A percentile compares a stretch with the other conserved stretches of the same genome.
These are phyloP conservation scores for Acronicta psi DNA, from an alignment of 2,888 invertebrate species.

Conservation along the genomic window DNA sequence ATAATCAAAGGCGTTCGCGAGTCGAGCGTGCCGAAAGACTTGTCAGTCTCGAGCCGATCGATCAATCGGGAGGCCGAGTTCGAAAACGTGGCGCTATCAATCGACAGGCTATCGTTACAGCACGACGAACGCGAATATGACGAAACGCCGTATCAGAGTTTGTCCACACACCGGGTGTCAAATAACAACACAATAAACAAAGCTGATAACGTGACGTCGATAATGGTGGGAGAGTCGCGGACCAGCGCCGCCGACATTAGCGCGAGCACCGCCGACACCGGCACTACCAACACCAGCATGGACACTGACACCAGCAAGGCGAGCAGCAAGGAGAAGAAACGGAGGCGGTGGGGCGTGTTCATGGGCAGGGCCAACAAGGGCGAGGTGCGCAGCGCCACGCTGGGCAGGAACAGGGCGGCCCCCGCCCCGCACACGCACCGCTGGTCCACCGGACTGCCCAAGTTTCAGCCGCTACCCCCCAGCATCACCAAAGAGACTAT, in stretches of 20 bases:
- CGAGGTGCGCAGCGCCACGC: slow-evolving; percentile 91
- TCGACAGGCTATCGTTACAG: slow-evolving; percentile 76
- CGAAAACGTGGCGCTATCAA: slow-evolving; percentile 70
- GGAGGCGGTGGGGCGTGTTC: slow-evolving; percentile 91
- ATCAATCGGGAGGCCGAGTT: slow-evolving; percentile 70
- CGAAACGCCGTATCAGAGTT: slow-evolving; percentile 84
- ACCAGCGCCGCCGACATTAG: slow-evolving; percentile 45
- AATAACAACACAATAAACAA: slow-evolving; percentile 76
- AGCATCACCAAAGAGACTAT: slow-evolving; percentile 94
- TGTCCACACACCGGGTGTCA: slow-evolving; percentile 78
- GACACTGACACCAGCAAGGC: slow-evolving; percentile 72
- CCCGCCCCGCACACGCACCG: slow-evolving; percentile 88
- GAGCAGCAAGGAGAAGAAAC: slow-evolving; percentile 89
- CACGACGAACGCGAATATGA: slow-evolving; percentile 77
- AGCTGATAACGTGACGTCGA: slow-evolving; percentile 81
- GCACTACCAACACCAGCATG: slow-evolving; percentile 71
- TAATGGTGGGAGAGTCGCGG: slow-evolving; percentile 69
- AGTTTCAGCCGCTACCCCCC: slow-evolving; percentile 92
- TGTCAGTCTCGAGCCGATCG: slow-evolving; percentile 67
- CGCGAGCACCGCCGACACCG: slow-evolving; percentile 62
- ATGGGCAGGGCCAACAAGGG: slow-evolving; percentile 90
- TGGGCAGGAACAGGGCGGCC: slow-evolving; percentile 91
- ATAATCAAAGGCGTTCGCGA: slow-evolving; percentile 82
- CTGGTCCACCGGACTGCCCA: slow-evolving; percentile 92
- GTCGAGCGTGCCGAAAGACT: slow-evolving; percentile 77